Conservation (phyloP, 2,888 invertebrate genomes). For the Lepidonotus clava region DNA sequence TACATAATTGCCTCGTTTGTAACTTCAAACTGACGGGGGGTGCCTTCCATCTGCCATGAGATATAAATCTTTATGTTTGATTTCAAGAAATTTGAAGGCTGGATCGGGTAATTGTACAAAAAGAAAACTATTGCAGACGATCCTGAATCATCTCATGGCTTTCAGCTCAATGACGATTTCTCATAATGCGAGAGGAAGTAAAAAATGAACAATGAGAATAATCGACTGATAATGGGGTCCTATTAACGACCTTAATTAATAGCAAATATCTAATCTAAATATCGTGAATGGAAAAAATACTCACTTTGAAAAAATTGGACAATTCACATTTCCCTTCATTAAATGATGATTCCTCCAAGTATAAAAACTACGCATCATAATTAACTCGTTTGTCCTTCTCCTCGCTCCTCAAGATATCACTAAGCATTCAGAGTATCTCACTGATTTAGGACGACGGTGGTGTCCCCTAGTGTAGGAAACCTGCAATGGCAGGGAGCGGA, state of each 20-base stretch:
- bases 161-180: neutral
- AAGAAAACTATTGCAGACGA: neutral
- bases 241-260: conserved; percentile 14
- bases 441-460: no score
- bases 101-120: neutral
- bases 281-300: neutral
- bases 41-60: conserved; percentile 12
- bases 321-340: conserved; percentile 44
- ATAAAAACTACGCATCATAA: neutral
- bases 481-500: no score
- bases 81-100: neutral
- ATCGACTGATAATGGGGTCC: neutral
- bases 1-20: neutral
- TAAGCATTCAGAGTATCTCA: no score
- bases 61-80: neutral
- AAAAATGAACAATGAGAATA: neutral
- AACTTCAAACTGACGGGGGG: neutral
- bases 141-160: neutral
- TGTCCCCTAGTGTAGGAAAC: no score
- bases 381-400: conserved; percentile 7
- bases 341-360: neutral
- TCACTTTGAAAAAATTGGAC: neutral
- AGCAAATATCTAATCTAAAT: conserved; percentile 32
- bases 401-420: neutral
- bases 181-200: neutral